Evolutionary conservation across 2,113 vertebrate genomes (phyloP).

Genomic region (Bombycilla garrulus): DNA sequence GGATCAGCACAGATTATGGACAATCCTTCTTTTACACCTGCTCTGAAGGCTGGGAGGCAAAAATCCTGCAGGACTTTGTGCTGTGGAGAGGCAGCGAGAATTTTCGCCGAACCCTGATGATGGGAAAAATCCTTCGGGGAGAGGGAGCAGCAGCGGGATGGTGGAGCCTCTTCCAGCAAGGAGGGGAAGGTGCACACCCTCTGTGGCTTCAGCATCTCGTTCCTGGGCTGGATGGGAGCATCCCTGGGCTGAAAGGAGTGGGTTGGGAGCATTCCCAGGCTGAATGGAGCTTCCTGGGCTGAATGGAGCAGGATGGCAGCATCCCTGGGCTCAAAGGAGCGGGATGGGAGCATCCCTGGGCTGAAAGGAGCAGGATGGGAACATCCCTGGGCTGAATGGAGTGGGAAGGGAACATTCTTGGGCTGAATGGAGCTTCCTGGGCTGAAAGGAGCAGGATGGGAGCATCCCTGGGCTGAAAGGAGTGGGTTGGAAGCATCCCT

Average conservation of each 20-base stretch:
- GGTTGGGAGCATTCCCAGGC: neutral
- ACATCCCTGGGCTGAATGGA: neutral
- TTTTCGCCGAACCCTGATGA: rapidly evolving
- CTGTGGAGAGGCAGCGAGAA: neutral
- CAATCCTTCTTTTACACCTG: neutral
- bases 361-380: neutral
- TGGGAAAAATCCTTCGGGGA: neutral
- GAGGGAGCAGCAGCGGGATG: neutral
- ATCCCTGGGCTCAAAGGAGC: neutral
- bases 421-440: neutral
- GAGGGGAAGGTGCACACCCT: neutral
- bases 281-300: neutral
- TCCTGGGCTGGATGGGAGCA: neutral
- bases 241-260: neutral
- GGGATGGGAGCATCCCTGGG: no score
- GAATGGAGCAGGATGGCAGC: neutral
- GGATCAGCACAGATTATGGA: neutral
- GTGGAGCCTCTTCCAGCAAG: neutral
- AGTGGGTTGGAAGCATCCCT: neutral
- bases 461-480: no score
- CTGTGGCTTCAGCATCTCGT: neutral
- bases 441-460: neutral
- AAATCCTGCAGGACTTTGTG: neutral
- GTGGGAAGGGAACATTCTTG: rapidly evolving
- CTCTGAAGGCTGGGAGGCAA: neutral